Evolutionary conservation across 2,888 invertebrate genomes (phyloP).

Genomic region (Nymphalis c-album): DNA sequence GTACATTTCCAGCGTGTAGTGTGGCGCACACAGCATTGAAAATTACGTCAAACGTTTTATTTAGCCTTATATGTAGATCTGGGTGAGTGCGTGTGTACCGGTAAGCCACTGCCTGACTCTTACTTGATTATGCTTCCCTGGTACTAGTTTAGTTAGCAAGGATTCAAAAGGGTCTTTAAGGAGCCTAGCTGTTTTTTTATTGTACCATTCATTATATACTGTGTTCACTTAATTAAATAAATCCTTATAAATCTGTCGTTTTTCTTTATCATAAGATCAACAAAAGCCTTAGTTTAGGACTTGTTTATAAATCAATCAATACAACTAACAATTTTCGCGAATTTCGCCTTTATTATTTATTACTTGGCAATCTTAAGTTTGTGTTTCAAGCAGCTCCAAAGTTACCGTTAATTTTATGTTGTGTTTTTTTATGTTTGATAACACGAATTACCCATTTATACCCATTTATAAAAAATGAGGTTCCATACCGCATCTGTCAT

Average conservation of each 20-base stretch:
- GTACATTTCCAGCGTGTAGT: constrained; percentile 66
- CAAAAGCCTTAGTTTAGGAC: too few relatives aligned
- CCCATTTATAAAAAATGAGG: too few relatives aligned
- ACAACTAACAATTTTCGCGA: too few relatives aligned
- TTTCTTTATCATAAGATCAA: not conserved
- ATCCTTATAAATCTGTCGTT: not conserved
- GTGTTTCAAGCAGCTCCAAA: too few relatives aligned
- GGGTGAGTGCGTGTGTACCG: constrained; percentile 57
- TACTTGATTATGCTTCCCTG: constrained; percentile 58
- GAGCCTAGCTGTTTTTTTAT: constrained; percentile 20
- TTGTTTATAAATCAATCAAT: too few relatives aligned
- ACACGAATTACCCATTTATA: too few relatives aligned
- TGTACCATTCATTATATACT: not conserved
- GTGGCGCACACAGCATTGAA: constrained; percentile 64
- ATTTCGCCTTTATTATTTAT: too few relatives aligned
- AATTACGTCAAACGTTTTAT: constrained; percentile 75
- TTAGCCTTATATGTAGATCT: constrained; percentile 71
- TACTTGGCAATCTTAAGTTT: too few relatives aligned
- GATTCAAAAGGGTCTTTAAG: constrained; percentile 59
- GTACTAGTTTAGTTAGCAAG: constrained; percentile 64
- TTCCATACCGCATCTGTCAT: too few relatives aligned
- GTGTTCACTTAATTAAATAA: not conserved
- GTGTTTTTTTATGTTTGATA: too few relatives aligned
- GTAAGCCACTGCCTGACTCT: constrained; percentile 62
- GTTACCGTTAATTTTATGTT: too few relatives aligned